A percentile compares a stretch with the other conserved stretches of the same genome.
phyloP scores from a whole-genome alignment of 2,797 vertebrate genomes.

The Danio aesculapii region DNA sequence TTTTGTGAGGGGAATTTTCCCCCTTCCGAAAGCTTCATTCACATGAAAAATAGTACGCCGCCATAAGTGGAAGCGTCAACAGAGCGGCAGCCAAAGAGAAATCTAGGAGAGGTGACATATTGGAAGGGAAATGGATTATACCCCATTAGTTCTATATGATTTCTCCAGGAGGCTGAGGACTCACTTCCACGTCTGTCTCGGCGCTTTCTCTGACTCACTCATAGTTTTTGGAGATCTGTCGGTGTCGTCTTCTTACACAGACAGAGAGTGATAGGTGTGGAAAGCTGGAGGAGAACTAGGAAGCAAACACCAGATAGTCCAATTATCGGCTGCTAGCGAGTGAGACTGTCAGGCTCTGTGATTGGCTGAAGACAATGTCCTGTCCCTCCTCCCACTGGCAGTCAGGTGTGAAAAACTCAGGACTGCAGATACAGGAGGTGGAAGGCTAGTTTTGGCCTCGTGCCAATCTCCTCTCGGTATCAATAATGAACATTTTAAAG shows the following conservation, averaged over 20 bases:
- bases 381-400: constrained; percentile 32
- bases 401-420: constrained; percentile 59
- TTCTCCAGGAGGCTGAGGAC: constrained; percentile 67
- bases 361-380: constrained; percentile 44
- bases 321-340: constrained; percentile 34
- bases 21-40: constrained; percentile 83
- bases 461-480: constrained; percentile 73
- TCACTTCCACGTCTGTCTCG: constrained; percentile 65
- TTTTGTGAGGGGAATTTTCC: constrained; percentile 72
- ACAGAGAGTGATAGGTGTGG: constrained; percentile 29
- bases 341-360: constrained; percentile 15
- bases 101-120: constrained; percentile 79
- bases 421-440: constrained; percentile 42
- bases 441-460: constrained; percentile 66
- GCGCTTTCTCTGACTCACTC: constrained; percentile 78
- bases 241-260: constrained; percentile 21
- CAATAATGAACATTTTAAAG: constrained; percentile 85
- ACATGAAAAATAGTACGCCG: constrained; percentile 83
- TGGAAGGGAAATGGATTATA: constrained; percentile 80
- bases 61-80: constrained; percentile 82
- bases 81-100: constrained; percentile 78
- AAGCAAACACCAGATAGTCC: constrained; percentile 23
- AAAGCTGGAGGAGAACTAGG: constrained; percentile 20
- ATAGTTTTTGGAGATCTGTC: constrained; percentile 50
- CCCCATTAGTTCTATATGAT: constrained; percentile 78